These are phyloP conservation scores for Typhlichthys eigenmanni DNA, from an alignment of 2,797 vertebrate species.

Conservation along the genomic window DNA sequence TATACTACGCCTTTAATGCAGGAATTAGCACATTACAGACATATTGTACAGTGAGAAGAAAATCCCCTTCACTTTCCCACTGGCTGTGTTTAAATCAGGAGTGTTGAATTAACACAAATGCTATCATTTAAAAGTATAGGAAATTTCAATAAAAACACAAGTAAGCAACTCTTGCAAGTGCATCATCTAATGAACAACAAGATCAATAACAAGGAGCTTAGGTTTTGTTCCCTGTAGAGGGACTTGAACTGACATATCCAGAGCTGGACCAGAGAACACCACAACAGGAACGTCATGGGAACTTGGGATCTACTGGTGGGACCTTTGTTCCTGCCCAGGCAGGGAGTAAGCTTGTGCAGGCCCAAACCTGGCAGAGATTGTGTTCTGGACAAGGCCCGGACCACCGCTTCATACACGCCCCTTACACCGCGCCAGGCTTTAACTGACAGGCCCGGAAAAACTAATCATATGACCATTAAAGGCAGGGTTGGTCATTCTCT, in stretches of 20 bases:
- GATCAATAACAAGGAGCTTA: not conserved
- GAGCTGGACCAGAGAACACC: conserved; percentile 4
- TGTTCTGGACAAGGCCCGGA: conserved; percentile 4
- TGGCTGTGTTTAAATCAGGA: no score
- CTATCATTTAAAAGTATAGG: no score
- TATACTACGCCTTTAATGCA: not conserved
- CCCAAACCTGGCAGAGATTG: conserved; percentile 23
- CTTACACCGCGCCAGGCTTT: conserved; percentile 14
- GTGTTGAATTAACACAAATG: no score
- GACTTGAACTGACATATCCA: not conserved
- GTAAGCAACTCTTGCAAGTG: not conserved
- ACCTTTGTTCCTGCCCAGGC: conserved; percentile 16
- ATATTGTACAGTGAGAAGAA: no score
- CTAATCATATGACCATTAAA: no score
- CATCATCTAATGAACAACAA: not conserved
- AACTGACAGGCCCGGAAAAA: conserved; percentile 2
- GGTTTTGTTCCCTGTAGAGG: not conserved
- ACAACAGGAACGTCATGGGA: not conserved
- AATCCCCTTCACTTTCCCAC: no score
- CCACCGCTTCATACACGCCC: conserved; percentile 24
- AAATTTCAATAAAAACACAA: not conserved
- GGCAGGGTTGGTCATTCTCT: no score
- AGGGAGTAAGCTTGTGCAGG: not conserved
- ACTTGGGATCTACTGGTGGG: not conserved
- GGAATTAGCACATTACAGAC: not conserved